Percentiles rank a stretch among this genome's conserved stretches.
phyloP scores from a whole-genome alignment of 1,140 invertebrate genomes.

The Caerostris extrusa region DNA sequence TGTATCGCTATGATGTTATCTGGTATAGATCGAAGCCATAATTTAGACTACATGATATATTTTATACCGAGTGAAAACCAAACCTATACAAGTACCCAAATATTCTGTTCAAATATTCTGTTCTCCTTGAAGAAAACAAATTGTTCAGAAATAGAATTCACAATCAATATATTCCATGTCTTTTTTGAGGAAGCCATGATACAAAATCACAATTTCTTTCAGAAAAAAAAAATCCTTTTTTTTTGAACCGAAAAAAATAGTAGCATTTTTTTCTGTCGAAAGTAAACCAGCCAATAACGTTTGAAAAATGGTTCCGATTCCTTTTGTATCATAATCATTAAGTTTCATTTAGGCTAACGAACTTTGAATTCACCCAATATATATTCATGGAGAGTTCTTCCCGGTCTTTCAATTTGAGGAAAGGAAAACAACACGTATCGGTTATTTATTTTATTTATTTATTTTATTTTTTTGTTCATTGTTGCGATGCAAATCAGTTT shows the following conservation, averaged over 20 bases:
- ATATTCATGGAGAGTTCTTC: neutral
- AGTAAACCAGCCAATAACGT: neutral
- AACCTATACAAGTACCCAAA: no score
- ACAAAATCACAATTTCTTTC: no score
- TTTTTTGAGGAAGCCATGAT: neutral
- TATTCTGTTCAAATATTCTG: no score
- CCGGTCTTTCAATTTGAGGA: neutral
- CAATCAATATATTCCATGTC: neutral
- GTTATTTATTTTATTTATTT: conserved; percentile 9
- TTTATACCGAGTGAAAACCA: no score
- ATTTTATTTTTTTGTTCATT: no score
- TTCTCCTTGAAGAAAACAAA: no score
- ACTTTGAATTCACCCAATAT: neutral
- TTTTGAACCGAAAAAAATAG: no score
- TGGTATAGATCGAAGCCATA: no score
- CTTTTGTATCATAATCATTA: conserved; percentile 36
- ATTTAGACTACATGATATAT: no score
- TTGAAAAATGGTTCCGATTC: neutral
- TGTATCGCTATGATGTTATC: no score
- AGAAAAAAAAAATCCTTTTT: neutral
- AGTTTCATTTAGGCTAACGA: conserved; percentile 7
- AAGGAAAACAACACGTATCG: neutral
- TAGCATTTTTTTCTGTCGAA: neutral
- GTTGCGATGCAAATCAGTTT: conserved; percentile 1
- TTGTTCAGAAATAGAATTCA: no score